Evolutionary conservation across 2,888 invertebrate species (phyloP).

Genomic region (Octodonta nipae): DNA sequence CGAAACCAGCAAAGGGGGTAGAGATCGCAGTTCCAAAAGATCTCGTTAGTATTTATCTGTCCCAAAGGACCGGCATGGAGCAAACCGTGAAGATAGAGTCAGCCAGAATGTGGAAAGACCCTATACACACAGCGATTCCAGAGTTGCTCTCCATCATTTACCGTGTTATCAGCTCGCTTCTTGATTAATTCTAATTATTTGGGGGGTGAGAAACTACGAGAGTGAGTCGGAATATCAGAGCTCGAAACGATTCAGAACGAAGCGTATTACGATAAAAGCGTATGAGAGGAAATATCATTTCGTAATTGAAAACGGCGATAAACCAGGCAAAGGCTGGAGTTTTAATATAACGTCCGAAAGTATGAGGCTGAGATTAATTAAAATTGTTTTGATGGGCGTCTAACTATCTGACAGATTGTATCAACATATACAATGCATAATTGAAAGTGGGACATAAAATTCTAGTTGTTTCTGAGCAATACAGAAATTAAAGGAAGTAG

Average conservation of each 20-base stretch:
- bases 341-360: no score
- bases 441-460: no score
- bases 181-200: constrained; percentile 36
- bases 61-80: constrained; percentile 26
- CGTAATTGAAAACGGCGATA: constrained; percentile 2
- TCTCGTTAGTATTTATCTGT: constrained; percentile 38
- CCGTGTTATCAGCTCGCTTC: constrained; percentile 30
- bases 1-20: constrained; percentile 2
- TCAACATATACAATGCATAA: no score
- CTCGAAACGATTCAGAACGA: constrained; percentile 1
- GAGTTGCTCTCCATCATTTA: constrained; percentile 30
- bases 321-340: neutral
- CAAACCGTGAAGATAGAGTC: constrained; percentile 10
- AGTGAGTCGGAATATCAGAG: no score
- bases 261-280: constrained; percentile 1
- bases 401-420: no score
- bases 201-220: constrained; percentile 15
- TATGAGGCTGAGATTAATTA: no score
- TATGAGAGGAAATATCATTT: constrained; percentile 1
- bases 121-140: neutral
- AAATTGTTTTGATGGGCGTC: no score
- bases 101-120: constrained; percentile 3
- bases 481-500: no score
- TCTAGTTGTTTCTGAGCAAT: no score
- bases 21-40: constrained; percentile 17